These are phyloP conservation scores for Isaurus tuberculatus DNA, from an alignment of 92 coral and sea anemone genomes.

Conservation along the genomic window DNA sequence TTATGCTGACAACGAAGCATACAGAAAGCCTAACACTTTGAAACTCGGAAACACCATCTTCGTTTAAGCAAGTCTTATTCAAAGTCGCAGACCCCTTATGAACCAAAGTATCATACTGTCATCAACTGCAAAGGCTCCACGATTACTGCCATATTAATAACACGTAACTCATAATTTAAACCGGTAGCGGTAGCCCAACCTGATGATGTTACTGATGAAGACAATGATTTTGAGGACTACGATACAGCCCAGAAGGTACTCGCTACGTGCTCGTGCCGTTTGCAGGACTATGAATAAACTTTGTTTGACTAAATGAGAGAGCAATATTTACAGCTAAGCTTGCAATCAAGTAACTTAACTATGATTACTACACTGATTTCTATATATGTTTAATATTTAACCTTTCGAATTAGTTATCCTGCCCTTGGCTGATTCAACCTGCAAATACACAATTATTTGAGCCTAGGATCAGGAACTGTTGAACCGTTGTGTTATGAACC, in stretches of 20 bases:
- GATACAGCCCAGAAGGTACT: not conserved
- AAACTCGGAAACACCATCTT: no score
- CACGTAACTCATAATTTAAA: conserved; percentile 25
- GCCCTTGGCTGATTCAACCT: not conserved
- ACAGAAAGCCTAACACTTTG: no score
- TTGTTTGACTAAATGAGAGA: conserved; percentile 3
- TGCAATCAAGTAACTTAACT: not conserved
- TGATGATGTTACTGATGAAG: not conserved
- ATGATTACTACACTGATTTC: not conserved
- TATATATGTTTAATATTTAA: not conserved
- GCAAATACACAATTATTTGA: not conserved
- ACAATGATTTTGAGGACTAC: not conserved
- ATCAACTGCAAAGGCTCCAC: no score
- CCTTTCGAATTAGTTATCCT: not conserved
- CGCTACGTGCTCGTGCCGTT: not conserved
- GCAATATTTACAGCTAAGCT: conserved; percentile 5
- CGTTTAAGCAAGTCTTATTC: no score
- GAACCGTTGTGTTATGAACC: not conserved
- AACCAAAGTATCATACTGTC: no score
- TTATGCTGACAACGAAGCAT: no score
- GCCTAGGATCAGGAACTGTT: not conserved
- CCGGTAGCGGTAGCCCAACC: not conserved
- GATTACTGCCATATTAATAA: not conserved
- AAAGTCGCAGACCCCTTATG: no score
- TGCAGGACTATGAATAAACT: conserved; percentile 19